Evolutionary conservation across 2,113 vertebrate genomes (phyloP).

Genomic region (Amia ocellicauda): DNA sequence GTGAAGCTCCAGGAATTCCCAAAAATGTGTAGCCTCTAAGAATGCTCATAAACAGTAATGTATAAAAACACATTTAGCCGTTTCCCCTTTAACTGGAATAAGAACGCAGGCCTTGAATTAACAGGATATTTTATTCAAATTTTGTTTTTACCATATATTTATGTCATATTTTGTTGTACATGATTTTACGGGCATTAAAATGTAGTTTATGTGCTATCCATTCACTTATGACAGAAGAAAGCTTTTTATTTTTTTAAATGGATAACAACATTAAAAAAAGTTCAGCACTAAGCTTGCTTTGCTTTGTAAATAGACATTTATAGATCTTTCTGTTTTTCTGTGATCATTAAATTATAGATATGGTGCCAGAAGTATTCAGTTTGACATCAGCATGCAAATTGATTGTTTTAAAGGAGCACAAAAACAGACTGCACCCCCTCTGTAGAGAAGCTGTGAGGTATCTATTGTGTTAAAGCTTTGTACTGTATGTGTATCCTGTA

Average conservation of each 20-base stretch:
- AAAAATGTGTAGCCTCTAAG: too few relatives aligned
- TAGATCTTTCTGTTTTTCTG: constrained; percentile 72
- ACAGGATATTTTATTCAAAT: too few relatives aligned
- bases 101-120: too few relatives aligned
- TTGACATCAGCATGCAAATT: constrained; percentile 67
- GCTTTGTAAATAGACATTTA: constrained; percentile 73
- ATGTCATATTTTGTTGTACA: not conserved
- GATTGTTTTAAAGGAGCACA: constrained; percentile 35
- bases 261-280: constrained; percentile 21
- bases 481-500: constrained; percentile 66
- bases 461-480: constrained; percentile 35
- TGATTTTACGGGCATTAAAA: not conserved
- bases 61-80: too few relatives aligned
- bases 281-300: constrained; percentile 72
- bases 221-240: not conserved
- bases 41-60: too few relatives aligned
- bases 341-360: constrained; percentile 44
- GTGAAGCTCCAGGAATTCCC: too few relatives aligned
- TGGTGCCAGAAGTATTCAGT: constrained; percentile 72
- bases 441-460: constrained; percentile 49
- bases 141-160: too few relatives aligned
- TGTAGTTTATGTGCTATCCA: not conserved
- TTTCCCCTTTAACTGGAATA: too few relatives aligned
- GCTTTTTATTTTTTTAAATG: constrained; percentile 11
- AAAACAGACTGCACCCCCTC: constrained; percentile 33